These are phyloP conservation scores for Agriotes lineatus DNA, from an alignment of 2,888 invertebrate species.

Conservation along the genomic window DNA sequence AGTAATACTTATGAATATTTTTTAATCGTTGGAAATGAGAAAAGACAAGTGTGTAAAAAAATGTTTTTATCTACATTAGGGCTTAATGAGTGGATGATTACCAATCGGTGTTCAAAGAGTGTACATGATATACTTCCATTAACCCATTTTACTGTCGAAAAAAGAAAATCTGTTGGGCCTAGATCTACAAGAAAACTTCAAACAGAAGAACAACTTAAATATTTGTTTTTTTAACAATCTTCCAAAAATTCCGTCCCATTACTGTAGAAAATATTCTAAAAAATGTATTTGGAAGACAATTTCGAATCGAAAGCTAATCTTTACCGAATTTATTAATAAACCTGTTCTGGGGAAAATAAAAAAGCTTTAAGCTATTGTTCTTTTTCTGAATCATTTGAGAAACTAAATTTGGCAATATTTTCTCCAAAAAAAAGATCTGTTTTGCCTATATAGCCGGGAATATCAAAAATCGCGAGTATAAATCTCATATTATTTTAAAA, in stretches of 20 bases:
- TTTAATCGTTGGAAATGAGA: neutral
- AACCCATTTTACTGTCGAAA: neutral
- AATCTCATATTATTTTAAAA: slow-evolving; percentile 11
- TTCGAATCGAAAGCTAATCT: too few relatives aligned
- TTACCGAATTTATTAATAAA: slow-evolving; percentile 31
- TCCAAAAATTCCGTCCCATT: slow-evolving; percentile 6
- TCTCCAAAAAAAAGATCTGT: slow-evolving; percentile 36
- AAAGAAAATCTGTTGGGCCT: too few relatives aligned
- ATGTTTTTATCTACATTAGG: slow-evolving; percentile 1
- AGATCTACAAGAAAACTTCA: neutral
- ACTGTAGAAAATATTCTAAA: slow-evolving; percentile 9
- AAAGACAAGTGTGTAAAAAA: slow-evolving; percentile 14
- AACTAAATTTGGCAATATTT: slow-evolving; percentile 30
- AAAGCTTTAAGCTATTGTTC: slow-evolving; percentile 5
- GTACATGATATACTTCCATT: neutral
- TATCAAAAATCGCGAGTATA: slow-evolving; percentile 20
- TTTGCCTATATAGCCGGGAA: slow-evolving; percentile 36
- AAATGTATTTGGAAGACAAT: slow-evolving; percentile 15
- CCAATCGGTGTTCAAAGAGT: neutral
- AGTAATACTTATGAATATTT: neutral
- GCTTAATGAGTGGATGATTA: slow-evolving; percentile 12
- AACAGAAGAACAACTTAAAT: neutral
- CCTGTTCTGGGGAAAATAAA: slow-evolving; percentile 23
- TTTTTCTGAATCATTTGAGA: slow-evolving; percentile 37
- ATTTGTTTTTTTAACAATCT: slow-evolving; percentile 1